phyloP scores from a whole-genome alignment of 1,140 invertebrate species.

The Papilio polytes region DNA sequence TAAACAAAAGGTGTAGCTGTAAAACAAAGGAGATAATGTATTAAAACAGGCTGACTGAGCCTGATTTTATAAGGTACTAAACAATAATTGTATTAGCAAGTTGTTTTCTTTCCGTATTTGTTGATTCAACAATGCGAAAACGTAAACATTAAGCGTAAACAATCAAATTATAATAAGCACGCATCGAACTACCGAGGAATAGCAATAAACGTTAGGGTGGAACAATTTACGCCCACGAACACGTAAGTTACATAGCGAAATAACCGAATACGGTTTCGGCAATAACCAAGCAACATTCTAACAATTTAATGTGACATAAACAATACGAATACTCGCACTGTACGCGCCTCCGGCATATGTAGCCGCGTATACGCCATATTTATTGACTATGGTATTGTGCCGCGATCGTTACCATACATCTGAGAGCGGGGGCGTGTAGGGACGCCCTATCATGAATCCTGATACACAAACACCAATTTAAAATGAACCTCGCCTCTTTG shows the following conservation, averaged over 20 bases:
- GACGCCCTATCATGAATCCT: conserved; percentile 78
- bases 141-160: conserved; percentile 31
- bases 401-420: conserved; percentile 80
- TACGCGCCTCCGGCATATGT: conserved; percentile 75
- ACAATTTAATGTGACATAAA: conserved; percentile 83
- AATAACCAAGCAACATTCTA: conserved; percentile 81
- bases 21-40: not conserved
- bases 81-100: not conserved
- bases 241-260: conserved; percentile 70
- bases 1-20: too few species aligned
- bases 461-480: conserved; percentile 71
- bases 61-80: not conserved
- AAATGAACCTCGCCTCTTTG: conserved; percentile 56
- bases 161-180: conserved; percentile 46
- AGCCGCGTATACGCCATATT: conserved; percentile 76
- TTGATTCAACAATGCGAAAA: conserved; percentile 6
- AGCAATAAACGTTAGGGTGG: conserved; percentile 54
- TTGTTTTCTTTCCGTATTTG: conserved; percentile 1
- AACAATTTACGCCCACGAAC: conserved; percentile 76
- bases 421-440: conserved; percentile 70
- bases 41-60: too few species aligned
- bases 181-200: conserved; percentile 49
- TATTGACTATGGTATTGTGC: conserved; percentile 82
- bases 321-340: conserved; percentile 75
- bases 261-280: conserved; percentile 79